Evolutionary conservation across 2,113 vertebrate species (phyloP).

Genomic region (Nothocercus nigrocapillus): DNA sequence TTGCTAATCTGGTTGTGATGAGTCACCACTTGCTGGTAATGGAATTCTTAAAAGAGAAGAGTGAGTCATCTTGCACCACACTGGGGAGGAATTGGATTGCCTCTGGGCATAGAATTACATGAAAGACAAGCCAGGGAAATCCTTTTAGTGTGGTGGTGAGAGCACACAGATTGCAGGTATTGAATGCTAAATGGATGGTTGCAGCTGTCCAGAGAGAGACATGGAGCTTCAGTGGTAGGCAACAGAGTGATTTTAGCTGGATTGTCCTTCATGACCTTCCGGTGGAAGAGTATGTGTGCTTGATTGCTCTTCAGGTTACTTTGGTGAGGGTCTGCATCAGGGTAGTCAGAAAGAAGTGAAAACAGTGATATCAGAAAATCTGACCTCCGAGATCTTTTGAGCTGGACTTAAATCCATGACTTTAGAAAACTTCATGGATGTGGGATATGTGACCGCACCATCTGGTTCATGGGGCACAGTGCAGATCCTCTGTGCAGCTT

Average conservation of each 20-base stretch:
- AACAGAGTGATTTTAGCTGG: neutral
- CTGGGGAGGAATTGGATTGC: neutral
- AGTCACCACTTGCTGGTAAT: slow-evolving; percentile 26
- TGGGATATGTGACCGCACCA: neutral
- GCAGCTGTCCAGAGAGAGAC: neutral
- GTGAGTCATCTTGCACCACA: neutral
- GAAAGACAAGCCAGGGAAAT: slow-evolving; percentile 36
- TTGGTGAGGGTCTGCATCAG: neutral
- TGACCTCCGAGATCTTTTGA: neutral
- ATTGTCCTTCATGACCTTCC: neutral
- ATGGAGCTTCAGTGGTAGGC: neutral
- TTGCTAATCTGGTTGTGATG: neutral
- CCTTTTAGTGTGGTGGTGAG: slow-evolving; percentile 20
- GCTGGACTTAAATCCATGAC: neutral
- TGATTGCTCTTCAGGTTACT: neutral
- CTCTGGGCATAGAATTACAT: slow-evolving; percentile 18
- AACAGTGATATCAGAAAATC: neutral
- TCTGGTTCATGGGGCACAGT: rapidly evolving
- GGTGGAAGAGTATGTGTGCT: neutral
- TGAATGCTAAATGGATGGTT: neutral
- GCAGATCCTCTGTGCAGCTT: neutral
- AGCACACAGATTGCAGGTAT: neutral
- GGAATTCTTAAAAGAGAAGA: slow-evolving; percentile 15
- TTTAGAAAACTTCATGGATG: neutral
- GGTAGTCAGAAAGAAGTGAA: neutral